phyloP scores from a whole-genome alignment of 2,888 invertebrate species.

The Xylophagus ater region DNA sequence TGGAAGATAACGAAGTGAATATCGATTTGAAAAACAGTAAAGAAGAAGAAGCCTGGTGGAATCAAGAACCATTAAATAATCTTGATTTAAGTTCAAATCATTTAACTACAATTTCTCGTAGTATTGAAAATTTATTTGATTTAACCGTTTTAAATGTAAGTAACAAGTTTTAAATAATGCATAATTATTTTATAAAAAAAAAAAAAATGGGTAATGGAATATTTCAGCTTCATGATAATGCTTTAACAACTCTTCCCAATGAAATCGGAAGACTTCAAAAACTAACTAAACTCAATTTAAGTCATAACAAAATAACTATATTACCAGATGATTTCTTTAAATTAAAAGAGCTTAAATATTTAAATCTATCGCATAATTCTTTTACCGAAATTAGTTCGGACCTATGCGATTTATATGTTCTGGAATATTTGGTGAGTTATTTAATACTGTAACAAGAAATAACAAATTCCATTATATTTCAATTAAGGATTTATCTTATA shows the following conservation, averaged over 20 bases:
- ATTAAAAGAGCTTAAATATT: slow-evolving; percentile 54
- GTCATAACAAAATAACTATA: slow-evolving; percentile 52
- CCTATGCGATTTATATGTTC: slow-evolving; percentile 67
- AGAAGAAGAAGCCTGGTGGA: slow-evolving; percentile 69
- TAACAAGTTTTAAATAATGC: background rate
- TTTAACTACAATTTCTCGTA: slow-evolving; percentile 50
- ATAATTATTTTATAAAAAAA: background rate
- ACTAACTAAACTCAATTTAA: slow-evolving; percentile 54
- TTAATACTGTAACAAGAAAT: background rate
- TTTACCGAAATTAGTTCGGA: slow-evolving; percentile 55
- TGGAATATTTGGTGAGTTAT: slow-evolving; percentile 55
- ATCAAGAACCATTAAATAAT: slow-evolving; percentile 61
- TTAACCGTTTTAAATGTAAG: slow-evolving; percentile 58
- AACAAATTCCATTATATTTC: background rate
- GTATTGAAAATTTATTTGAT: slow-evolving; percentile 54
- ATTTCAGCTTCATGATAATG: slow-evolving; percentile 73
- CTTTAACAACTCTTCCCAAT: slow-evolving; percentile 55
- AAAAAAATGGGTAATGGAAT: slow-evolving; percentile 18
- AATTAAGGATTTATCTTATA: slow-evolving; percentile 64
- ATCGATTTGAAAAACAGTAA: slow-evolving; percentile 43
- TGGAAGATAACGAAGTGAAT: slow-evolving; percentile 46
- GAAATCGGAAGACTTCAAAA: slow-evolving; percentile 60
- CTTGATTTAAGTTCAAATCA: slow-evolving; percentile 69
- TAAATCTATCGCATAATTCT: slow-evolving; percentile 66
- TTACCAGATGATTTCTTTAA: slow-evolving; percentile 57